Base-by-base conservation (phyloP, 2,888 invertebrate species). In the Sclerodermus sp. region DNA sequence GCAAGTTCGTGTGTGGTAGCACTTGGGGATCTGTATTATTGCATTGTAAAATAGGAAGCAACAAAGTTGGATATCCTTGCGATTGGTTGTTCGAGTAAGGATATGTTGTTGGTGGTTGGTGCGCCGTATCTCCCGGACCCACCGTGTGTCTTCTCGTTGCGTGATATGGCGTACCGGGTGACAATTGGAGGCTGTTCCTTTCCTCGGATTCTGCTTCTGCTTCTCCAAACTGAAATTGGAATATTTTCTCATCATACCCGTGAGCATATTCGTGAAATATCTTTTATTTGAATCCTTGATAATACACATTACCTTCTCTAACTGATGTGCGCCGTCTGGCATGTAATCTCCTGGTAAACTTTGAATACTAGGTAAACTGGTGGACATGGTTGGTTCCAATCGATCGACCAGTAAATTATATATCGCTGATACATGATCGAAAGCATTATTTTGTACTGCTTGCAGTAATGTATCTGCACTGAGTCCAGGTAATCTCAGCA, bases 361-460 rank as follows among this genome's bases (percentile, higher is more conserved):
- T 55, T 76, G 77, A 62, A 78, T 77, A 58, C 66, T 76, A 8
- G 74, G 74, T 62, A 77, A 70, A 58, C 71, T 76, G n/a, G n/a
- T n/a, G 51, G 69, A 68, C 64, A 74, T 73, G 29, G 76, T 67
- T 40, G 69, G 68, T 54, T 77, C 77, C 55, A 91, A 72, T 73
- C 91, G 91, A 78, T 96, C 95, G 71, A 90, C 84, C 39, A 96
- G 83, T 57, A 96, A 82, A 78, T 94, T 91, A 78, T 96, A 96
- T 67, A 96, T 95, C 60, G 96, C 96, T 66, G 92, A 92, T 64
- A 94, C 90, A 81, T 94, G 93, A 79, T 96, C 95, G 78, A 93
- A 96, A 3, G 90, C 84, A 67, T 90, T 87, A 64, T 88, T 89
- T 70, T 88, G 87, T 45, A 96, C 87, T 16, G 94, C 85, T 80